Evolutionary conservation across 2,888 invertebrate species (phyloP).

Genomic region (Alcis repandata): DNA sequence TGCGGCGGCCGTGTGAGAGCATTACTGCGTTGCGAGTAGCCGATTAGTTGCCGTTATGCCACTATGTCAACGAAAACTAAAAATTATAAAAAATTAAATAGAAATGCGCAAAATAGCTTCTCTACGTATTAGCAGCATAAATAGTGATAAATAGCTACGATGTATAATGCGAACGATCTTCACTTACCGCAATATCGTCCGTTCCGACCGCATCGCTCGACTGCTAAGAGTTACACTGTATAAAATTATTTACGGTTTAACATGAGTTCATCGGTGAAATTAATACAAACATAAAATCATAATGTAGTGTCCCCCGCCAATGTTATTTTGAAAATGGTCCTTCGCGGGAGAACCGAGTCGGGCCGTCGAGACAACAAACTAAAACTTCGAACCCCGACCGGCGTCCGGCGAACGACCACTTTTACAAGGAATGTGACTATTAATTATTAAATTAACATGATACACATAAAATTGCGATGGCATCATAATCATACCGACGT

Average conservation of each 20-base stretch:
- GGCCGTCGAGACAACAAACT: not conserved
- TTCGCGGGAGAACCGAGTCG: conserved; percentile 28
- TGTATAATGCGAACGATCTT: conserved; percentile 33
- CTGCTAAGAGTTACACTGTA: conserved; percentile 51
- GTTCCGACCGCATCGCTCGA: conserved; percentile 42
- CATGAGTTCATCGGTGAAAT: conserved; percentile 47
- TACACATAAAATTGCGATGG: conserved; percentile 54
- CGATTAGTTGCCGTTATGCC: conserved; percentile 76
- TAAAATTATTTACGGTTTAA: conserved; percentile 49
- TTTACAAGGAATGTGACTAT: conserved; percentile 63
- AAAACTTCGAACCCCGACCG: conserved; percentile 23
- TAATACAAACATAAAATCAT: conserved; percentile 44
- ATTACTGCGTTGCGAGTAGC: conserved; percentile 60
- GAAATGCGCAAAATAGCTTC: conserved; percentile 53
- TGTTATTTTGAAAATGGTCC: conserved; percentile 44
- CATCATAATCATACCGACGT: conserved; percentile 55
- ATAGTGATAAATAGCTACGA: conserved; percentile 39
- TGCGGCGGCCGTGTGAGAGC: conserved; percentile 65
- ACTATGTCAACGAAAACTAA: conserved; percentile 72
- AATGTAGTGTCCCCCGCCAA: conserved; percentile 48
- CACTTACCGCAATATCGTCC: conserved; percentile 40
- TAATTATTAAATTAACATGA: conserved; percentile 57
- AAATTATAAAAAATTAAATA: conserved; percentile 58
- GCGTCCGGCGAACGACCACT: conserved; percentile 56
- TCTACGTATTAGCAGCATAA: conserved; percentile 44